Evolutionary conservation across 37 sponge, comb jelly and placozoan species (phyloP).

Genomic region (Bolinopsis microptera): DNA sequence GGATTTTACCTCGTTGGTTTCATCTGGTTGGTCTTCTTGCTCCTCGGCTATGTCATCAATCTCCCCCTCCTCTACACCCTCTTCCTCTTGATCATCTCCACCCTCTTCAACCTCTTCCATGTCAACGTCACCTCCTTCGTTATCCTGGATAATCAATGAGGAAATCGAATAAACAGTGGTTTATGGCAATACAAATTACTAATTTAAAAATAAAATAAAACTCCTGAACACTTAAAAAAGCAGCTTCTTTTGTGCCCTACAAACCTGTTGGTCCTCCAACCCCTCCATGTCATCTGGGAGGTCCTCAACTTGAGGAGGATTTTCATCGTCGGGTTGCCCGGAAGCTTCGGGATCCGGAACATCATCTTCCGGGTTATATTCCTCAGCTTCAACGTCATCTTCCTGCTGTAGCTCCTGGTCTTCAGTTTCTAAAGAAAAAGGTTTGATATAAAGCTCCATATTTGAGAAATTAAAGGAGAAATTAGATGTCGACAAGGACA

Average conservation of each 20-base stretch:
- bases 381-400: conserved; percentile 47
- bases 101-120: neutral
- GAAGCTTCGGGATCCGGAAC: neutral
- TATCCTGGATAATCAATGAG: neutral
- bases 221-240: no score
- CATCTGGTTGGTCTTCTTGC: neutral
- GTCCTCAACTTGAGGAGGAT: neutral
- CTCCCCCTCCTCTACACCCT: neutral
- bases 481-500: neutral
- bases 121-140: neutral
- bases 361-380: conserved; percentile 19
- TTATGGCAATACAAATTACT: no score
- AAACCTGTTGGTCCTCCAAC: neutral
- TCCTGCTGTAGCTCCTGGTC: neutral
- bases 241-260: no score
- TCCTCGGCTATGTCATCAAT: conserved; percentile 61
- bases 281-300: conserved; percentile 14
- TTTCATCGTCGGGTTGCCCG: neutral
- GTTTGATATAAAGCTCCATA: neutral
- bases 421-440: neutral
- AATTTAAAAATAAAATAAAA: no score
- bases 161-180: no score
- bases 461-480: neutral
- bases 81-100: conserved; percentile 16
- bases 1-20: neutral